Evolutionary conservation across 2,113 vertebrate species (phyloP).

Genomic region (Coptodon rendalli): DNA sequence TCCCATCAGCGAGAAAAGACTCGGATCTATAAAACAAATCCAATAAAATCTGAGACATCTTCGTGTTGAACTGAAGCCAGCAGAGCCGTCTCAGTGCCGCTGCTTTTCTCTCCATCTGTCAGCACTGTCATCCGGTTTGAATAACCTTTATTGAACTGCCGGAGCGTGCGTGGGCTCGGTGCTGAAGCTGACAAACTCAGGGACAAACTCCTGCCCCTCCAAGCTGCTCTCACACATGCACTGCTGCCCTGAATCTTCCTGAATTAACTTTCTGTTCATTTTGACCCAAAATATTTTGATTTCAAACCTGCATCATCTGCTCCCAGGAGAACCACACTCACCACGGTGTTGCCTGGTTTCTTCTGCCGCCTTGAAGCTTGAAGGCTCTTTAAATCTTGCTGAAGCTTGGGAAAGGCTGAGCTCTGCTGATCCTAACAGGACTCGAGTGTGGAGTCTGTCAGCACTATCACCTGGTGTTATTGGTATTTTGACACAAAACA

Average conservation of each 20-base stretch:
- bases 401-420: background rate
- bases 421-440: background rate
- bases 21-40: background rate
- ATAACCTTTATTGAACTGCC: background rate
- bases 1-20: background rate
- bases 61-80: background rate
- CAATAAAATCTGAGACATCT: background rate
- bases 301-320: background rate
- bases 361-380: background rate
- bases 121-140: background rate
- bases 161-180: background rate
- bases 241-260: background rate
- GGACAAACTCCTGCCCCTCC: background rate
- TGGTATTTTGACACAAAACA: background rate
- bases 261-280: background rate
- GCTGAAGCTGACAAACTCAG: background rate
- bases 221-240: background rate
- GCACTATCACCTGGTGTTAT: rapidly evolving
- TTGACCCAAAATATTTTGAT: background rate
- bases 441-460: background rate
- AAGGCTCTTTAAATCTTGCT: background rate
- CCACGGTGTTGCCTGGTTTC: background rate
- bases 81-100: background rate
- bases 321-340: background rate
- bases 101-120: background rate